Percentiles rank a stretch among this genome's conserved stretches.
These are phyloP conservation scores for Hypotaenidia philippensis DNA, from an alignment of 2,797 vertebrate species.

Conservation along the genomic window DNA sequence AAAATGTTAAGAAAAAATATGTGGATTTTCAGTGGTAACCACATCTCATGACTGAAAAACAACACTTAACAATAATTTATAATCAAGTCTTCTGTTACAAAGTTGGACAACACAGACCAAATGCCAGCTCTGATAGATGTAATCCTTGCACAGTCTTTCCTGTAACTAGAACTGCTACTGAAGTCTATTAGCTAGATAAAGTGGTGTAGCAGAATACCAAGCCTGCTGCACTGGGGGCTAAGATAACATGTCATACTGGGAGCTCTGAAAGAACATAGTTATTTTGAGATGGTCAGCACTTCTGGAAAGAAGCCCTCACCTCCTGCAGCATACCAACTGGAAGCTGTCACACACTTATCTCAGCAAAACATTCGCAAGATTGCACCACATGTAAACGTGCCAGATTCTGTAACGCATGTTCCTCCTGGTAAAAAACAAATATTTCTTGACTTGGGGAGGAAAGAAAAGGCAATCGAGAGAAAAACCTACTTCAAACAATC, in stretches of 20 bases:
- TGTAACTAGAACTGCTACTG: constrained; percentile 12
- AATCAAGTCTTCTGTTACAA: constrained; percentile 18
- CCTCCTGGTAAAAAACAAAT: constrained; percentile 5
- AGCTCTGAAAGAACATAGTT: not conserved
- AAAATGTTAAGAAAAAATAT: not conserved
- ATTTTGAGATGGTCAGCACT: not conserved
- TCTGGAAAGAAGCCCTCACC: constrained; percentile 15
- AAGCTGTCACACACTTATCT: constrained; percentile 64
- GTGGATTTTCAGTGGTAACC: not conserved
- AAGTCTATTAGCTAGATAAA: constrained; percentile 19
- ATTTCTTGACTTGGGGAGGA: not conserved
- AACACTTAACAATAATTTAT: not conserved
- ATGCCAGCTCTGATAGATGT: not conserved
- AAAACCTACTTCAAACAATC: not conserved
- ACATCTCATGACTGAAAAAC: constrained; percentile 4
- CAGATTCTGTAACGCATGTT: not conserved
- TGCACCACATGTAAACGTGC: not conserved
- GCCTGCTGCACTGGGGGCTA: not conserved
- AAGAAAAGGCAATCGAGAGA: not conserved
- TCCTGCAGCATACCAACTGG: constrained; percentile 17
- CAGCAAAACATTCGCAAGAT: constrained; percentile 30
- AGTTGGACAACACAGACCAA: not conserved
- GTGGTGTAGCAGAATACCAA: not conserved
- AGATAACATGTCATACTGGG: not conserved
- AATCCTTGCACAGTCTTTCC: constrained; percentile 24